phyloP scores from a whole-genome alignment of 2,797 vertebrate species.

The Channallabes apus region DNA sequence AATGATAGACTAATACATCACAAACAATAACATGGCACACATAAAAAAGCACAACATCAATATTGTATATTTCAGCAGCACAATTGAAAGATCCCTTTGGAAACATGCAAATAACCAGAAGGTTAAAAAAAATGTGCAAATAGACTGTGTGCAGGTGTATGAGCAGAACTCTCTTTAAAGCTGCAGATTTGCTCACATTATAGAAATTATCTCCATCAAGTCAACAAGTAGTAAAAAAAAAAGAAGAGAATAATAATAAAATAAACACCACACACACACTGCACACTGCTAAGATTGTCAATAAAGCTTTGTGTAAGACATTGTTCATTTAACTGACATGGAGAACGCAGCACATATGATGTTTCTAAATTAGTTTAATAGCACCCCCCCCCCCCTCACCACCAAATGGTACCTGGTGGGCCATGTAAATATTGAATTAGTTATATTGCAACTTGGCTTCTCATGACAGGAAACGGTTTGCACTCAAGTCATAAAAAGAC shows the following conservation, averaged over 20 bases:
- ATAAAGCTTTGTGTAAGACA: slow-evolving; percentile 17
- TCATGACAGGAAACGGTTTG: slow-evolving; percentile 68
- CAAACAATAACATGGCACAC: slow-evolving; percentile 56
- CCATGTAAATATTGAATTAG: slow-evolving; percentile 75
- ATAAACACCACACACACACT: neutral
- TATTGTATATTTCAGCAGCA: slow-evolving; percentile 66
- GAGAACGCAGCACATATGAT: neutral
- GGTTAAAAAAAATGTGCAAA: neutral
- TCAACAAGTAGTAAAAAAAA: slow-evolving; percentile 12
- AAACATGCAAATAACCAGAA: slow-evolving; percentile 61
- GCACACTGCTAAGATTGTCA: slow-evolving; percentile 17
- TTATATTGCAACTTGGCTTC: slow-evolving; percentile 53
- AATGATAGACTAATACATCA: slow-evolving; percentile 38
- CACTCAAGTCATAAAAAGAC: slow-evolving; percentile 69
- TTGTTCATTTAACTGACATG: slow-evolving; percentile 36
- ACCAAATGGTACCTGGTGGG: slow-evolving; percentile 56
- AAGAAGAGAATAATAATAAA: neutral
- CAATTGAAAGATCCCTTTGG: slow-evolving; percentile 62
- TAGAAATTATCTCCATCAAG: neutral
- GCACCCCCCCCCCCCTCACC: slow-evolving; percentile 50
- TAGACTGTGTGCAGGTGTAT: slow-evolving; percentile 20
- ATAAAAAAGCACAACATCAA: slow-evolving; percentile 57
- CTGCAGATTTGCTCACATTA: slow-evolving; percentile 18
- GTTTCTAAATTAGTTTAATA: slow-evolving; percentile 14
- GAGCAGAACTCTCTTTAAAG: slow-evolving; percentile 4